Conservation (phyloP, 2,888 invertebrate species). For the Leptodirus hochenwartii region DNA sequence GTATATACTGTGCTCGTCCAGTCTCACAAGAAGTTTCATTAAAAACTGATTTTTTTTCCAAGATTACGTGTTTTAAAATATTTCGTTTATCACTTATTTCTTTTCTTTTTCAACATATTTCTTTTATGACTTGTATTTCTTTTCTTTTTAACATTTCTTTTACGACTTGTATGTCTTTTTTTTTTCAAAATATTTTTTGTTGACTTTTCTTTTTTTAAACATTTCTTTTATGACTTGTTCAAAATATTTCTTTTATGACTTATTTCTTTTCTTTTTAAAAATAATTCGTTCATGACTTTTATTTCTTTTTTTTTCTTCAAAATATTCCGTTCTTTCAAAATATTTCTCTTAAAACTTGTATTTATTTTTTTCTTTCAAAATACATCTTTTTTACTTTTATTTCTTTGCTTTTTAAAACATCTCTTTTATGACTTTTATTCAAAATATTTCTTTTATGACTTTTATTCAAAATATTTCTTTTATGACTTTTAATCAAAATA, state of each 20-base stretch:
- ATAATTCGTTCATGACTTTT: background rate
- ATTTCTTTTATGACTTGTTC: too few species aligned
- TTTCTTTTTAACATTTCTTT: too few species aligned
- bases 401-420: background rate
- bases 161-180: too few species aligned
- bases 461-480: background rate
- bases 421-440: slow-evolving; percentile 1
- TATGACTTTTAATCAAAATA: background rate
- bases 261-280: background rate
- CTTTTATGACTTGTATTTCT: background rate
- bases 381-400: background rate
- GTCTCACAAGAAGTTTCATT: too few species aligned
- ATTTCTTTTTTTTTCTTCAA: background rate
- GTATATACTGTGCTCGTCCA: too few species aligned
- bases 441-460: background rate
- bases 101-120: background rate
- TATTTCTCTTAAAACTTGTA: slow-evolving; percentile 1
- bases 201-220: too few species aligned
- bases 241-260: background rate
- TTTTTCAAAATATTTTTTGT: too few species aligned
- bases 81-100: background rate
- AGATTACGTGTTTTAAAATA: too few species aligned
- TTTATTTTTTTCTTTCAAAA: background rate
- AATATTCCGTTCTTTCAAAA: background rate
- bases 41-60: too few species aligned